Conservation (phyloP, 2,888 invertebrate species). For the Apamea crenata region DNA sequence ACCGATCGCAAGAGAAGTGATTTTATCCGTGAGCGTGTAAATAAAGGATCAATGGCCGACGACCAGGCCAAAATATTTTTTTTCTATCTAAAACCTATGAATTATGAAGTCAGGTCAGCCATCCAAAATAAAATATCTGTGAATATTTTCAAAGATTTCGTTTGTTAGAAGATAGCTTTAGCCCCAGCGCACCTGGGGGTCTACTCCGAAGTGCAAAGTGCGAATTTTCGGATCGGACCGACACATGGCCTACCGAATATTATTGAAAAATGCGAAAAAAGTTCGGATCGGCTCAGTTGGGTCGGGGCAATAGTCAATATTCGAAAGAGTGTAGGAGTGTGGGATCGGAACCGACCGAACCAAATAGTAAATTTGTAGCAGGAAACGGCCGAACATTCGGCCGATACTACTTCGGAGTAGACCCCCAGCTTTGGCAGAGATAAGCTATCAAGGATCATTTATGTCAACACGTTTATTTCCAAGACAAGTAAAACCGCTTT, state of each 20-base stretch:
- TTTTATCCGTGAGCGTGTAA: not conserved
- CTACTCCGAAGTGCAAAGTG: too few relatives aligned
- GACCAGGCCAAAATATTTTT: not conserved
- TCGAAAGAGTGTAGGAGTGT: too few relatives aligned
- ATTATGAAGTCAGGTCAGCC: too few relatives aligned
- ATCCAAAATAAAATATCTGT: not conserved
- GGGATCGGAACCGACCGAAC: too few relatives aligned
- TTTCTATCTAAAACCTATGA: not conserved
- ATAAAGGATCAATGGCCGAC: not conserved
- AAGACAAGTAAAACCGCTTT: constrained; percentile 2
- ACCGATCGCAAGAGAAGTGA: not conserved
- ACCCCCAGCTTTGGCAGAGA: constrained; percentile 21
- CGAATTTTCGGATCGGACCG: too few relatives aligned
- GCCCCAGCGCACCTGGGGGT: not conserved
- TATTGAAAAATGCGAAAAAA: too few relatives aligned
- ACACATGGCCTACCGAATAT: too few relatives aligned
- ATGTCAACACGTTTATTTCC: constrained; percentile 7
- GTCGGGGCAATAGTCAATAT: too few relatives aligned
- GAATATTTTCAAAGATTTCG: not conserved
- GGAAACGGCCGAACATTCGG: too few relatives aligned
- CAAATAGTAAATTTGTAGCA: too few relatives aligned
- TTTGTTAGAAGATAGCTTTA: not conserved
- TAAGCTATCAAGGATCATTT: constrained; percentile 37
- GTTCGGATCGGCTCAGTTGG: too few relatives aligned
- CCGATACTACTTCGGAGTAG: too few relatives aligned